phyloP scores from a whole-genome alignment of 2,888 invertebrate species.

The Platerodrilus igneus region DNA sequence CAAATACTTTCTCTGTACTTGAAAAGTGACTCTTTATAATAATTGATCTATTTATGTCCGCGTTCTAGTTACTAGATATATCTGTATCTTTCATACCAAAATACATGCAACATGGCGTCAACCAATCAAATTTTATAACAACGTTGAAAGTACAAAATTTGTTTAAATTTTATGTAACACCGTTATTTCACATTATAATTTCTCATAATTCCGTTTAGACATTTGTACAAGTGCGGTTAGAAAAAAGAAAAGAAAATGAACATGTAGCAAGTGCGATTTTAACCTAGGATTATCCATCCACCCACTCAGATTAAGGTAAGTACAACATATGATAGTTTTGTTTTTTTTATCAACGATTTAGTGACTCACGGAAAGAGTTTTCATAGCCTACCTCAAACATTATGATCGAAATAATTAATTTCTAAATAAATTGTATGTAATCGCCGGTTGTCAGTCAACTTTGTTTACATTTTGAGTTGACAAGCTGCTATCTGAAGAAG shows the following conservation, averaged over 20 bases:
- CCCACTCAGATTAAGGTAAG: constrained; percentile 24
- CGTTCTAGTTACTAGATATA: no score
- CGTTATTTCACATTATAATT: constrained; percentile 1
- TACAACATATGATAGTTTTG: constrained; percentile 29
- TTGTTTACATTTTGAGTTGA: no score
- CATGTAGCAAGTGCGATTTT: constrained; percentile 14
- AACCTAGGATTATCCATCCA: constrained; percentile 21
- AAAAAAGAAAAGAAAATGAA: constrained; percentile 1
- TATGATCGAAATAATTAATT: no score
- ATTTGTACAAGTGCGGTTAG: not conserved
- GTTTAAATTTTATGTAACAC: constrained; percentile 1
- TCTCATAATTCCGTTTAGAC: no score
- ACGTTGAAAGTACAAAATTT: constrained; percentile 8
- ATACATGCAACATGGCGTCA: constrained; percentile 29
- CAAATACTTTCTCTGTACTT: no score
- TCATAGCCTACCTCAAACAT: no score
- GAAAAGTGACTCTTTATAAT: no score
- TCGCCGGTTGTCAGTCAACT: no score
- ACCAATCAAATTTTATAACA: constrained; percentile 25
- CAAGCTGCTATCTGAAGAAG: no score
- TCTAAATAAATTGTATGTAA: no score
- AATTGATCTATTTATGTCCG: no score
- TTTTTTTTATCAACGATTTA: constrained; percentile 9
- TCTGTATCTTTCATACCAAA: no score
- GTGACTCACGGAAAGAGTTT: not conserved